Percentiles rank a stretch among this genome's conserved stretches.
Evolutionary conservation across 35 echinoderm and acorn worm genomes (phyloP).

Genomic region (Ophiothrix spiculata): DNA sequence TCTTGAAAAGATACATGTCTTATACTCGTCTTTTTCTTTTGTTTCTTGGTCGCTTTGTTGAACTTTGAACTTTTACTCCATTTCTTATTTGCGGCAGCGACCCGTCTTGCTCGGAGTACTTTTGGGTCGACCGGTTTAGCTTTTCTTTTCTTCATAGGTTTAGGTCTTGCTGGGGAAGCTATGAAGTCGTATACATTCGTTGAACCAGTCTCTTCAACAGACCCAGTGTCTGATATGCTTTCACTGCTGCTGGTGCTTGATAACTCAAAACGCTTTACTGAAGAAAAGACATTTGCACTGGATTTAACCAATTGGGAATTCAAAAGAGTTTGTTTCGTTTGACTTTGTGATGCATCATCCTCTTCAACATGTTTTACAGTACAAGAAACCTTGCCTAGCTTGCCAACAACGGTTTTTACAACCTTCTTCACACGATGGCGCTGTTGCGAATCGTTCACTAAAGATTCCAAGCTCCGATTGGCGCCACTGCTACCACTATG

Average conservation of each 20-base stretch:
- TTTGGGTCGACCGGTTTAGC: constrained; percentile 3
- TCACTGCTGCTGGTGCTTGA: not conserved
- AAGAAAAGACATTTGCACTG: not conserved
- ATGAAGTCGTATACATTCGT: constrained; percentile 17
- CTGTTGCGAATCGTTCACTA: no score
- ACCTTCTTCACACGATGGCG: not conserved
- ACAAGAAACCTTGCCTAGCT: not conserved
- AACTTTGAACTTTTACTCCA: constrained; percentile 37
- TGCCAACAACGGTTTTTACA: not conserved
- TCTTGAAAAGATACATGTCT: constrained; percentile 44
- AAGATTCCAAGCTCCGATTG: no score
- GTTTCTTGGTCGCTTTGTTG: not conserved
- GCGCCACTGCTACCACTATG: no score
- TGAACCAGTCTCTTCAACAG: not conserved
- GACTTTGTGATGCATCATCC: constrained; percentile 17
- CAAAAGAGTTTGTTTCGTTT: no score
- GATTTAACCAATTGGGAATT: not conserved
- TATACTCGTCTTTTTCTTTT: not conserved
- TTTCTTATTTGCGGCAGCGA: constrained; percentile 62
- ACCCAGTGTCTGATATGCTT: not conserved
- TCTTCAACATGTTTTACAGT: not conserved
- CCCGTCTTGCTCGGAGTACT: constrained; percentile 20
- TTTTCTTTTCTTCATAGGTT: constrained; percentile 32
- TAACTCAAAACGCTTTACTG: no score
- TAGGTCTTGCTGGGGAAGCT: constrained; percentile 33